Percentiles rank a stretch among this genome's conserved stretches.
Conservation (phyloP, 2,888 invertebrate genomes). For the Dendrolimus houi region DNA sequence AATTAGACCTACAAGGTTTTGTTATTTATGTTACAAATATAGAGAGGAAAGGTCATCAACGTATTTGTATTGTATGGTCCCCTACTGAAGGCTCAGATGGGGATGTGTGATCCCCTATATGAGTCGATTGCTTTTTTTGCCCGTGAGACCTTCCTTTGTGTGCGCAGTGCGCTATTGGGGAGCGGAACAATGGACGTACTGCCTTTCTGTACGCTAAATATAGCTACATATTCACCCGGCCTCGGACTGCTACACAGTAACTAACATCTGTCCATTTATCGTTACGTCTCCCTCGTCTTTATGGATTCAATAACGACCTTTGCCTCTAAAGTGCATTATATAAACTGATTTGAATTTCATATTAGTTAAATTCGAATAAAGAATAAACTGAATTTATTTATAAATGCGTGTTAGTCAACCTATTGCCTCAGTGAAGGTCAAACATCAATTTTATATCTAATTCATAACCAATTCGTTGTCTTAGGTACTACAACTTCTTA, state of each 20-base stretch:
- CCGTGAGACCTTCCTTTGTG: slow-evolving; percentile 67
- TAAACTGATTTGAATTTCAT: background rate
- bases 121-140: slow-evolving; percentile 63
- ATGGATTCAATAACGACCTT: background rate
- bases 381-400: background rate
- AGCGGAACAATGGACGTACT: slow-evolving; percentile 62
- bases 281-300: slow-evolving; percentile 22
- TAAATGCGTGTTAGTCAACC: too few relatives aligned
- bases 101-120: slow-evolving; percentile 53
- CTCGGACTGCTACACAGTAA: slow-evolving; percentile 41
- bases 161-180: slow-evolving; percentile 62
- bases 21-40: too few relatives aligned
- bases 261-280: slow-evolving; percentile 58
- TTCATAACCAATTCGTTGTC: background rate
- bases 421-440: too few relatives aligned
- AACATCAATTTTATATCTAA: too few relatives aligned
- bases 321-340: background rate
- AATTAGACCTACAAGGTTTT: too few relatives aligned
- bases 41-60: slow-evolving; percentile 20
- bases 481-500: too few relatives aligned
- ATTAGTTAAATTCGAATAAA: background rate
- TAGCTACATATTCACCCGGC: slow-evolving; percentile 48
- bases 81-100: slow-evolving; percentile 54
- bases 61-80: slow-evolving; percentile 44
- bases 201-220: slow-evolving; percentile 73